Evolutionary conservation across 2,888 invertebrate genomes (phyloP), one percentile per base, ranked within the genome.

Genomic region (Habrosyne pyritoides): DNA sequence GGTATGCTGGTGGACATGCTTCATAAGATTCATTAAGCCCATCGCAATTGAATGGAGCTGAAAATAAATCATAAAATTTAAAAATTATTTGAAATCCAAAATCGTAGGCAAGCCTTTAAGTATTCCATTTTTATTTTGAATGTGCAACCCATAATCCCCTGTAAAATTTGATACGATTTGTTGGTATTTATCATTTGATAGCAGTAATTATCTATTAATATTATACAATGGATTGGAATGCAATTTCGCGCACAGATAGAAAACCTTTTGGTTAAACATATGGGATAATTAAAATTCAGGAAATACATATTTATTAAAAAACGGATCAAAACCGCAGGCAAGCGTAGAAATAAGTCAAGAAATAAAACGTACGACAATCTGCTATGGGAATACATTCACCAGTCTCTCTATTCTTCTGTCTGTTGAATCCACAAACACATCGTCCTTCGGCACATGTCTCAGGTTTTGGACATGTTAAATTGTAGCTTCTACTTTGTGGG

Each of bases 341-440:
- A 7, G 3, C 7, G 7, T 24, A 24, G 7, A 24, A 24, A 5
- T 5, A 24, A 24, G 3, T 14, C 46, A 46, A 46, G 2, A n/a
- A 2, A 3, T 24, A 24, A 5, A n/a, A 63, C 59, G 59, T 54
- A 57, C 66, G 66, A 33, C 66, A 69, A 8, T 61, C 6, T 10
- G 47, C 3, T 6, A 54, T 65, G 1, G 56, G 26, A 33, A 72
- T 64, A 50, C 72, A 72, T 63, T 67, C 61, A 4, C 61, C 63
- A 18, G 67, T 66, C 10, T 49, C 24, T n/a, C 64, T 56, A 47
- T 66, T 60, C 7, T 69, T 52, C 14, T 60, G 61, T 0, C 56
- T 53, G 24, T 67, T 63, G 21, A 63, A 62, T 7, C 60, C 60
- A 42, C 70, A 72, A 2, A 64, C 54, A 49, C 72, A 72, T 52